These are phyloP conservation scores for Acleris holmiana DNA, from an alignment of 2,888 invertebrate species.

Conservation along the genomic window DNA sequence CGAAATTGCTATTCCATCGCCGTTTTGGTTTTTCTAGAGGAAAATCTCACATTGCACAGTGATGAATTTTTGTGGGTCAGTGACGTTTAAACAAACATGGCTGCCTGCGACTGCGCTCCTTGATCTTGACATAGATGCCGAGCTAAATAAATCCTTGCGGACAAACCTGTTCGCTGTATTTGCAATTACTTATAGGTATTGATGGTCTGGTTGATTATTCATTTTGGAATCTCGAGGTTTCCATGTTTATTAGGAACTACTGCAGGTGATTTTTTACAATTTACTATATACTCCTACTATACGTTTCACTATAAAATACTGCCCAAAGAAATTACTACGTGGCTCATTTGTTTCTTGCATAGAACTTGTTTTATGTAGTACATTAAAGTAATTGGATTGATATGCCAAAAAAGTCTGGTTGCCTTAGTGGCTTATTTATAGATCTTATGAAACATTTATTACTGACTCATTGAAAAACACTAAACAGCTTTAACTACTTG, in stretches of 20 bases:
- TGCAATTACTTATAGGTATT: slow-evolving; percentile 54
- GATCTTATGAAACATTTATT: too few relatives aligned
- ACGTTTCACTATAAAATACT: too few relatives aligned
- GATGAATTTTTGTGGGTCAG: slow-evolving; percentile 67
- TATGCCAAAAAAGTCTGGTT: too few relatives aligned
- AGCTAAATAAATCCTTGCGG: slow-evolving; percentile 68
- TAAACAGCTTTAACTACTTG: too few relatives aligned
- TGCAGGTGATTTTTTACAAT: neutral
- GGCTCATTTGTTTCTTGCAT: too few relatives aligned
- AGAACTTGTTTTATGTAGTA: too few relatives aligned
- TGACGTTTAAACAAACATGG: slow-evolving; percentile 65
- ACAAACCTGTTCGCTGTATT: slow-evolving; percentile 70
- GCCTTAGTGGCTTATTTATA: too few relatives aligned
- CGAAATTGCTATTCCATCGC: slow-evolving; percentile 1
- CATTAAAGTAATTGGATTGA: too few relatives aligned
- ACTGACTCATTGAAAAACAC: too few relatives aligned
- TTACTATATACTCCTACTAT: too few relatives aligned
- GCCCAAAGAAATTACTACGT: too few relatives aligned
- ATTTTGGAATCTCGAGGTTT: slow-evolving; percentile 29
- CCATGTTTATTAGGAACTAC: slow-evolving; percentile 8
- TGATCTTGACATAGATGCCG: slow-evolving; percentile 81
- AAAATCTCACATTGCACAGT: slow-evolving; percentile 31
- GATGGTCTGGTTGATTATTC: slow-evolving; percentile 38
- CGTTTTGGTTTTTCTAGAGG: slow-evolving; percentile 10
- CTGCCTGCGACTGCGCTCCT: slow-evolving; percentile 69